phyloP scores from a whole-genome alignment of 2,797 vertebrate genomes.

The Carduelis carduelis region DNA sequence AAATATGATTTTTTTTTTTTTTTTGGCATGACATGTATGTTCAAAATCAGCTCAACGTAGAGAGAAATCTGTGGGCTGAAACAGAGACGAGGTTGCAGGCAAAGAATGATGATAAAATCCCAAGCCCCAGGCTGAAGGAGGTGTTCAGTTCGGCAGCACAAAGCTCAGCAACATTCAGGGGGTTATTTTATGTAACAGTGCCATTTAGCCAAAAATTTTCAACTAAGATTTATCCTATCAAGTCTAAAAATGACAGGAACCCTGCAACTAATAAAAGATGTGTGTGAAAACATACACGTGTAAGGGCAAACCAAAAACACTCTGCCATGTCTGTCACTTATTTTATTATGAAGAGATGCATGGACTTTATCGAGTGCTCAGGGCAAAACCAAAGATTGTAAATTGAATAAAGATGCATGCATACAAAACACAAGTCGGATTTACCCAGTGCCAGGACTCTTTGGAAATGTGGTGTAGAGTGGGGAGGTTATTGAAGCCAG shows the following conservation, averaged over 20 bases:
- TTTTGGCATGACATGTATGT: neutral
- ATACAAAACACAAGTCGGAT: neutral
- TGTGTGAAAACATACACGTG: neutral
- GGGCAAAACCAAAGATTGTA: neutral
- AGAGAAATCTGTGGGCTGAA: neutral
- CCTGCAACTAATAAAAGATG: neutral
- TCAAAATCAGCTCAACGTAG: neutral
- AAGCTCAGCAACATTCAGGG: neutral
- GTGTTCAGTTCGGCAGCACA: neutral
- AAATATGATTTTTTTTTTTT: neutral
- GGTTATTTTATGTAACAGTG: neutral
- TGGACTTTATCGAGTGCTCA: neutral
- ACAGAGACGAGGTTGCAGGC: neutral
- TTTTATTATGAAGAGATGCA: neutral
- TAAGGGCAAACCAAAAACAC: neutral
- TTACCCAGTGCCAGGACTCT: accelerated
- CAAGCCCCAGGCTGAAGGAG: neutral
- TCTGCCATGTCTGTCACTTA: neutral
- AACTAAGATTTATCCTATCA: neutral
- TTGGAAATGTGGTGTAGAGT: neutral
- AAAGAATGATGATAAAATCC: neutral
- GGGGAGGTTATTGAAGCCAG: neutral
- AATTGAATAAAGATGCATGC: neutral
- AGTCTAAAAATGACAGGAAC: neutral
- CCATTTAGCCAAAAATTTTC: neutral